Base-by-base conservation (phyloP, 2,113 vertebrate genomes). In the Nycticorax nycticorax region DNA sequence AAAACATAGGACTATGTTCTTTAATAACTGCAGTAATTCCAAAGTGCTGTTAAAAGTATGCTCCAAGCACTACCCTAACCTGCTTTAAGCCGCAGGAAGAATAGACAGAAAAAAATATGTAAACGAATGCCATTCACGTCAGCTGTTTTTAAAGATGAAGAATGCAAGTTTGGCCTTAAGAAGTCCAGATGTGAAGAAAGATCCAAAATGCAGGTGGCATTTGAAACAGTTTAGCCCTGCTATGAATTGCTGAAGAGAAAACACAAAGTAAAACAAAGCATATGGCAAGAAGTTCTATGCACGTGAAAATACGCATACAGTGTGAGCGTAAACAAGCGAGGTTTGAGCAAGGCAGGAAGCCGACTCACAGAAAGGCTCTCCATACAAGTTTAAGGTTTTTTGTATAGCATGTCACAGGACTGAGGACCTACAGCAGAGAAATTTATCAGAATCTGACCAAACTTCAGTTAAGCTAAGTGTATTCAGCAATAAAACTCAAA, bases 281-380 rank as follows among this genome's bases (percentile, higher is more conserved):
- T 73, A 39, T 5, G n/a, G 41, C 43, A 66, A 27, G 30, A 56
- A 77, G 45, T 21, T 74, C 84, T 27, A 8, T 10, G 37, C 47
- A 59, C 27, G 13, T 13, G 32, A 28, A 62, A 75, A 77, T 0
- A 32, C 1, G 5, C 53, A 55, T 9, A 26, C 20, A 28, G 2
- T 0, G 3, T 0, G 4, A 3, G n/a, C 27, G 43, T 10, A 18
- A 68, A 39, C 14, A 30, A 60, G 35, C 0, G 5, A 12, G 35
- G 39, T 12, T 27, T 50, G 75, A 85, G 62, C 45, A 59, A 52
- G 47, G 41, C 27, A 23, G 73, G 47, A 48, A 80, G 37, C 41
- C 11, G 20, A 24, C 33, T 26, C n/a, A 37, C 47, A 41, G 48
- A 68, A 48, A 12, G 41, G 69, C n/a, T 87, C 35, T 48, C 64